Evolutionary conservation across 2,113 vertebrate species (phyloP).

Genomic region (Anseranas semipalmata): DNA sequence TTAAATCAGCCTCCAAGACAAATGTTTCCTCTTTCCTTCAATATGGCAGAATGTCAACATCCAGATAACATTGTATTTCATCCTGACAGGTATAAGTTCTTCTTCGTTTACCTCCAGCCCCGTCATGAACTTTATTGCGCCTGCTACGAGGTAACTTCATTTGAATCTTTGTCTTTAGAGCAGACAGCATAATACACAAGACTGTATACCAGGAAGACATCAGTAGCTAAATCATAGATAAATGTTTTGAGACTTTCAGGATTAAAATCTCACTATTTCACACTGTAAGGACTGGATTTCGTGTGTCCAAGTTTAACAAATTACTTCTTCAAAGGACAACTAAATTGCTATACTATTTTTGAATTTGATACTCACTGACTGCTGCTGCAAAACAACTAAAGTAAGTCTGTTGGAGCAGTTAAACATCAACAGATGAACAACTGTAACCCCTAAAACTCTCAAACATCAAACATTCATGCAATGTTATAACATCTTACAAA

Average conservation of each 20-base stretch:
- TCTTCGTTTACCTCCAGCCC: neutral
- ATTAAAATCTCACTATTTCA: conserved; percentile 4
- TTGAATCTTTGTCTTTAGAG: neutral
- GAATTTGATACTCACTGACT: neutral
- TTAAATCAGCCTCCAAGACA: neutral
- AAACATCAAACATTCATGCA: neutral
- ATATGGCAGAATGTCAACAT: neutral
- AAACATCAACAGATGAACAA: neutral
- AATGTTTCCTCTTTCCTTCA: neutral
- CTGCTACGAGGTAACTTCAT: neutral
- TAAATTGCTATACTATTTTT: neutral
- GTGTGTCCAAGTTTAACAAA: neutral
- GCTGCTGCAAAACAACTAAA: neutral
- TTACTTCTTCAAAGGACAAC: neutral
- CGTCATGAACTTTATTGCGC: neutral
- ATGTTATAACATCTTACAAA: neutral
- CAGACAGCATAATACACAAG: neutral
- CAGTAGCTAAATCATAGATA: neutral
- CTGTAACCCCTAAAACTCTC: neutral
- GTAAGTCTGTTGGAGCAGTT: neutral
- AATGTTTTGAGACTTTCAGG: neutral
- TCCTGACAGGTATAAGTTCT: neutral
- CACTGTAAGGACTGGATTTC: neutral
- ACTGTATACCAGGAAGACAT: neutral
- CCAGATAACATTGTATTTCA: neutral